phyloP scores from a whole-genome alignment of 2,888 invertebrate genomes.

The Drosophila percnosoma region DNA sequence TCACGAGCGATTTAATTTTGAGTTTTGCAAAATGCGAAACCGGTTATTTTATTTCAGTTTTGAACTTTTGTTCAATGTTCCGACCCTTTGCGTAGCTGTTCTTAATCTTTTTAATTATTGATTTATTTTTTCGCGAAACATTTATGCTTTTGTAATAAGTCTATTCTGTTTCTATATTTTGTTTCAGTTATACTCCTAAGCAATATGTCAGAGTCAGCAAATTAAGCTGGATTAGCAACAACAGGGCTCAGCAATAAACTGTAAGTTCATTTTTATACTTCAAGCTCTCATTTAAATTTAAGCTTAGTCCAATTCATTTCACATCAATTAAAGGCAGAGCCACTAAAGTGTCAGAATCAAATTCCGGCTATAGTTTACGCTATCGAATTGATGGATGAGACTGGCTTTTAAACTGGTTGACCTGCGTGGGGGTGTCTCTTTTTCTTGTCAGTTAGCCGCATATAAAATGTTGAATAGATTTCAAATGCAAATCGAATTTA shows the following conservation, averaged over 20 bases:
- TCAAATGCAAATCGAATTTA: conserved; percentile 73
- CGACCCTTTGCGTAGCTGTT: conserved; percentile 50
- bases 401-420: conserved; percentile 69
- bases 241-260: conserved; percentile 38
- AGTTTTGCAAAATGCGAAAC: conserved; percentile 54
- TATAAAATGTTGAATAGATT: conserved; percentile 59
- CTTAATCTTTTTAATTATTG: conserved; percentile 59
- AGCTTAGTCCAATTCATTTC: conserved; percentile 58
- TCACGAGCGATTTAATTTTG: conserved; percentile 43
- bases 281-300: conserved; percentile 17
- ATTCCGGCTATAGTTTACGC: conserved; percentile 44
- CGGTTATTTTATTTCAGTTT: conserved; percentile 63
- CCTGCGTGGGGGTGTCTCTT: conserved; percentile 60
- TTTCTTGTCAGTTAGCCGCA: conserved; percentile 20
- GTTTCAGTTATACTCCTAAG: conserved; percentile 60
- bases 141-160: conserved; percentile 40
- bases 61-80: conserved; percentile 58
- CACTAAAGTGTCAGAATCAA: conserved; percentile 8
- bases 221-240: conserved; percentile 55
- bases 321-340: conserved; percentile 47
- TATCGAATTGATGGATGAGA: conserved; percentile 75
- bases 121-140: conserved; percentile 51
- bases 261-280: conserved; percentile 59
- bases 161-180: conserved; percentile 30
- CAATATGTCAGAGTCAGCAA: conserved; percentile 60